Evolutionary conservation across 2,888 invertebrate species (phyloP).

Genomic region (Drosophila anceps): DNA sequence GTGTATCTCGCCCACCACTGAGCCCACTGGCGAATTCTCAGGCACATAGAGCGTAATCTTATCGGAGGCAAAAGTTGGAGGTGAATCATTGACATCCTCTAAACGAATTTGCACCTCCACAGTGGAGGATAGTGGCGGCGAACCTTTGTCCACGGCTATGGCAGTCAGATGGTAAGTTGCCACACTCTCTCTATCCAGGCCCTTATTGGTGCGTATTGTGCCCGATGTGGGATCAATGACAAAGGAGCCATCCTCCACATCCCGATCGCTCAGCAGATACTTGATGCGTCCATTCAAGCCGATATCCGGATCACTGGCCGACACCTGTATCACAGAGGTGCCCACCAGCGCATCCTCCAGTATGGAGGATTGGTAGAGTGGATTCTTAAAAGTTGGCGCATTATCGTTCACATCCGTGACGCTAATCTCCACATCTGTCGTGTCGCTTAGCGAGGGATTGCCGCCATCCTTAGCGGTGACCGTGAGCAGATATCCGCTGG

Average conservation of each 20-base stretch:
- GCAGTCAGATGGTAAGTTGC: slow-evolving; percentile 94
- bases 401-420: slow-evolving; percentile 99
- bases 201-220: slow-evolving; percentile 94
- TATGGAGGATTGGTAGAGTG: slow-evolving; percentile 92
- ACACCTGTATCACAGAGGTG: slow-evolving; percentile 91
- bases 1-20: slow-evolving; percentile 95
- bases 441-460: slow-evolving; percentile 94
- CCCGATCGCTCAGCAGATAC: slow-evolving; percentile 90
- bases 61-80: slow-evolving; percentile 95
- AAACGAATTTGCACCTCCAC: slow-evolving; percentile 92
- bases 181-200: slow-evolving; percentile 95
- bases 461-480: slow-evolving; percentile 98
- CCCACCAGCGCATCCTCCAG: slow-evolving; percentile 94
- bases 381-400: slow-evolving; percentile 93
- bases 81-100: slow-evolving; percentile 96
- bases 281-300: slow-evolving; percentile 95
- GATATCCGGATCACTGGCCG: slow-evolving; percentile 93
- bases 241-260: slow-evolving; percentile 94
- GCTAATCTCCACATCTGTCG: slow-evolving; percentile 97
- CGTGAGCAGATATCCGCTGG: slow-evolving; percentile 93
- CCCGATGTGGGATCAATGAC: slow-evolving; percentile 97
- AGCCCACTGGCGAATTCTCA: slow-evolving; percentile 98
- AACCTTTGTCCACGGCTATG: slow-evolving; percentile 95
- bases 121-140: slow-evolving; percentile 90
- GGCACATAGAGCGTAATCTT: slow-evolving; percentile 94